Conservation (phyloP, 2,797 vertebrate genomes). For the Cynopterus sphinx region DNA sequence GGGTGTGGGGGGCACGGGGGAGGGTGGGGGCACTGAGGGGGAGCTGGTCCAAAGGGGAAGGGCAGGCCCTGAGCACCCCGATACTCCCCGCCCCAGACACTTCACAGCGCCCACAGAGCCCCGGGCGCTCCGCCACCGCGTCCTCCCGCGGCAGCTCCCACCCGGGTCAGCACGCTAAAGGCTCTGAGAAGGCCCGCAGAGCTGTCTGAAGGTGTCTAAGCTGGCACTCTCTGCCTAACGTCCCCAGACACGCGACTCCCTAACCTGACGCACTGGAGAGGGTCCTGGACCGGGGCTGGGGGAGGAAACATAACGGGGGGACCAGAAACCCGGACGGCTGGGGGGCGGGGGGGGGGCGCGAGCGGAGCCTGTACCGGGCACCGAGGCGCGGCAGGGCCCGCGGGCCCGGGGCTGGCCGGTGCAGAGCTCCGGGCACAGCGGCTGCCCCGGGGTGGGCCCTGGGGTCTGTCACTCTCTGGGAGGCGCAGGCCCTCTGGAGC, state of each 20-base stretch:
- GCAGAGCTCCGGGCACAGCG: accelerated
- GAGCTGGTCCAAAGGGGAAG: neutral
- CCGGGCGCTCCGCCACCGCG: neutral
- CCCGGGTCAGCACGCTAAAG: neutral
- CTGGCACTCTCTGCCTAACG: accelerated
- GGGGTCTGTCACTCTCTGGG: neutral
- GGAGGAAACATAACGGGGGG: accelerated
- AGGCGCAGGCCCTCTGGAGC: neutral
- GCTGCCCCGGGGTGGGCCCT: neutral
- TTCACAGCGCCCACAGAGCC: neutral
- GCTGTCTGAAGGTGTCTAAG: too few species aligned
- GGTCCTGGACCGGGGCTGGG: neutral
- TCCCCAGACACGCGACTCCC: neutral
- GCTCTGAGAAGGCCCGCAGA: neutral
- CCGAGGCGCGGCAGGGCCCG: too few species aligned
- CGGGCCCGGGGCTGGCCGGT: accelerated
- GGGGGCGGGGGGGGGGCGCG: neutral
- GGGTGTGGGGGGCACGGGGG: neutral
- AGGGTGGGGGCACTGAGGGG: neutral
- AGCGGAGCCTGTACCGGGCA: too few species aligned
- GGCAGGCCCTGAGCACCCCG: too few species aligned
- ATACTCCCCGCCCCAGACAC: too few species aligned
- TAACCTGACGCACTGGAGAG: too few species aligned
- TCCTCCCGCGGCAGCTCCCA: neutral
- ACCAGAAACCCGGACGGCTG: neutral